Conservation (phyloP, 1,140 invertebrate species). For the Cylas formicarius region DNA sequence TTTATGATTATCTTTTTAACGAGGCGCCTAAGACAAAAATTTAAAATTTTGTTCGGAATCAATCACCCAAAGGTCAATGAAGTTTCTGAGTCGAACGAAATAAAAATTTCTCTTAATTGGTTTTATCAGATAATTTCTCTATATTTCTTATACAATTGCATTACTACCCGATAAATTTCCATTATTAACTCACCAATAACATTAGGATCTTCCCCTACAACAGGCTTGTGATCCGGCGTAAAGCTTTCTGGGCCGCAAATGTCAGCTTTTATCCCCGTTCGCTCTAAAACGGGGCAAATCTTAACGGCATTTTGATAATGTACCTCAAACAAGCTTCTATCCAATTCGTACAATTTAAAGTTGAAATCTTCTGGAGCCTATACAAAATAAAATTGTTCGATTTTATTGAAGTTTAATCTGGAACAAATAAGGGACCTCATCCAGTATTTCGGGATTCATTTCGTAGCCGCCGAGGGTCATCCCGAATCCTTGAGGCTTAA, state of each 20-base stretch:
- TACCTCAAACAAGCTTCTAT: slow-evolving; percentile 72
- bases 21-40: too few species aligned
- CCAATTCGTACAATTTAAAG: slow-evolving; percentile 76
- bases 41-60: too few species aligned
- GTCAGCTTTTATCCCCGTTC: slow-evolving; percentile 73
- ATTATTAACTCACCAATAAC: slow-evolving; percentile 44
- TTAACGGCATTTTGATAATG: slow-evolving; percentile 66
- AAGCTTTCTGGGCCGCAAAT: slow-evolving; percentile 83
- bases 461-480: slow-evolving; percentile 81
- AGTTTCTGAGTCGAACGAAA: too few species aligned
- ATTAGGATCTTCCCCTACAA: slow-evolving; percentile 61
- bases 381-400: too few species aligned
- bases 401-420: not conserved
- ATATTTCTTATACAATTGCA: too few species aligned
- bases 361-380: slow-evolving; percentile 66
- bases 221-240: slow-evolving; percentile 81
- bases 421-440: slow-evolving; percentile 48
- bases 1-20: too few species aligned
- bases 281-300: slow-evolving; percentile 63
- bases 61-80: too few species aligned
- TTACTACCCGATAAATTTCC: too few species aligned
- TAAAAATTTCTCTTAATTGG: too few species aligned
- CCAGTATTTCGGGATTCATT: slow-evolving; percentile 68
- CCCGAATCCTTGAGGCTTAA: slow-evolving; percentile 72
- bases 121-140: too few species aligned